A percentile compares a stretch with the other conserved stretches of the same genome.
Evolutionary conservation across 2,113 vertebrate genomes (phyloP).

Genomic region (Ammodytes dubius): DNA sequence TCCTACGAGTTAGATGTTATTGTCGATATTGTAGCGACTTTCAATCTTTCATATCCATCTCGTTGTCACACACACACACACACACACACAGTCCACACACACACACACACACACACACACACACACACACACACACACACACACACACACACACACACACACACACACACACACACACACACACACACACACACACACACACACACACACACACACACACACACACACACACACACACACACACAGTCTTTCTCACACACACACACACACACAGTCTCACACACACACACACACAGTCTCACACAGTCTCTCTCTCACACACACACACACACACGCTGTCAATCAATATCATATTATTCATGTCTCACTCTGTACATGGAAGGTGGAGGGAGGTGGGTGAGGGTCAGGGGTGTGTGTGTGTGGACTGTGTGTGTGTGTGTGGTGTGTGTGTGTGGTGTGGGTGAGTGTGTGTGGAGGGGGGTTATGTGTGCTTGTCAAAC

Average conservation of each 20-base stretch:
- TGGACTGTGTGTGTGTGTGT: no score
- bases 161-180: slow-evolving; percentile 3
- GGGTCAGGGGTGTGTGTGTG: not conserved
- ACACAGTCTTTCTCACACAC: slow-evolving; percentile 11
- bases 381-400: not conserved
- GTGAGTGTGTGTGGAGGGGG: no score
- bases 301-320: slow-evolving; percentile 6
- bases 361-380: not conserved
- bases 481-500: slow-evolving; percentile 3
- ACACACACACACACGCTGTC: slow-evolving; percentile 15
- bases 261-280: not conserved
- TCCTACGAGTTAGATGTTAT: slow-evolving; percentile 1
- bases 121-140: not conserved
- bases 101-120: not conserved
- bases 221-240: not conserved
- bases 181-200: not conserved
- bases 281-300: not conserved
- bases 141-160: not conserved
- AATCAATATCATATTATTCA: slow-evolving; percentile 16
- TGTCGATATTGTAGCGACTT: slow-evolving; percentile 8
- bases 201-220: not conserved
- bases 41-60: slow-evolving; percentile 5
- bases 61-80: not conserved
- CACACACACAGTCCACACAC: not conserved
- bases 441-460: no score